Evolutionary conservation across 2,797 vertebrate genomes (phyloP), one percentile per base, ranked within the genome.

Genomic region (Champsocephalus gunnari): DNA sequence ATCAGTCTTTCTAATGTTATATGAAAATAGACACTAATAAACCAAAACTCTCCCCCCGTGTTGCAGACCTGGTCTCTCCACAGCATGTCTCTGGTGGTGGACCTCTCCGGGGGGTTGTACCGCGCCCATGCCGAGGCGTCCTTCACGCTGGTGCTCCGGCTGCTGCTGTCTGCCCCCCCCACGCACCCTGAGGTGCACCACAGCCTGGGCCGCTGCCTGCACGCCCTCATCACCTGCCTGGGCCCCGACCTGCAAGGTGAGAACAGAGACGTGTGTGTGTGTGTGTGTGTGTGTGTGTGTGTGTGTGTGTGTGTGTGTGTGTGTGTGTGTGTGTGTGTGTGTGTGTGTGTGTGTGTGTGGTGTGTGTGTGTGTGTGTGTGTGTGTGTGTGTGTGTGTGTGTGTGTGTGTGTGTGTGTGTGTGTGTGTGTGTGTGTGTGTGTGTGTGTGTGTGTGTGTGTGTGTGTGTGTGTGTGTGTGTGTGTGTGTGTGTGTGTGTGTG

Each of bases 161-260:
- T 97, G 77, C 87, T 99, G 77, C 91, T 99, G 73, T 95, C 91
- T 13, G 95, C 96, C 14, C 95, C 97, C 48, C 95, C 95, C 14
- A 94, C 96, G n/a, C 95, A 97, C 3, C 55, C 94, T 2, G 97
- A 97, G 91, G 97, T 99, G 68, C 97, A 96, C 81, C 94, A 94
- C 80, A 97, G 97, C 81, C 95, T 99, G 72, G 97, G 97, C 10
- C 95, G 96, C 79, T 98, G 96, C 88, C 94, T 99, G 76, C 96
- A 96, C 66, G 91, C 93, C 9, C 97, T 98, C 65, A 95, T 97
- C 86, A 96, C 96, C 71, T 94, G 95, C 0, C 87, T 98, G 90
- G 97, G 97, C 28, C 97, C 97, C 11, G 97, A 99, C 89, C 90
- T 99, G 77, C 97, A 98, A 95, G 96, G 97, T 99, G 92, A n/a